These are phyloP conservation scores for Sarcoramphus papa DNA, from an alignment of 2,797 vertebrate genomes.

Conservation along the genomic window DNA sequence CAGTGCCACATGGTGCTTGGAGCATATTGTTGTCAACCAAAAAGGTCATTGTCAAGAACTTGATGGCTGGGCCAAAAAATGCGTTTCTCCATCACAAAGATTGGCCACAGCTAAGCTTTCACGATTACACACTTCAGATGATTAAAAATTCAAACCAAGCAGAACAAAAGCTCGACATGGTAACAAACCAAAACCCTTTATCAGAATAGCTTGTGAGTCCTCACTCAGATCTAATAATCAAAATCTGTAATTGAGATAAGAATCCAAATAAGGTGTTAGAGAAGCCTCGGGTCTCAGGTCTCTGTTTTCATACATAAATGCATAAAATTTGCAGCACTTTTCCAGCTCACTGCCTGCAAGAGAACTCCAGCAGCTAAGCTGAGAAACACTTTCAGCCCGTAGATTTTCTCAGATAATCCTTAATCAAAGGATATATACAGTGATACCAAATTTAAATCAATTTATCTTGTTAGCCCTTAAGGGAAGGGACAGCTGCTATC, in stretches of 20 bases:
- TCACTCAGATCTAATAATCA: slow-evolving; percentile 1
- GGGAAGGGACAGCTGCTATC: neutral
- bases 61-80: neutral
- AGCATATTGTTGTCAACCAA: neutral
- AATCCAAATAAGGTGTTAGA: slow-evolving; percentile 2
- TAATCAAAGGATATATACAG: neutral
- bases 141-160: neutral
- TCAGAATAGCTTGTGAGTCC: neutral
- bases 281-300: neutral
- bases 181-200: neutral
- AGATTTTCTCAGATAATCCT: slow-evolving; percentile 29
- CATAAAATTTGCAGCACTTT: slow-evolving; percentile 7
- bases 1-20: neutral
- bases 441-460: neutral
- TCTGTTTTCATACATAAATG: slow-evolving; percentile 20
- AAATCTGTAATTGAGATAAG: neutral
- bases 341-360: neutral
- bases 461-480: neutral
- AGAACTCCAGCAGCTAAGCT: neutral
- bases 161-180: neutral
- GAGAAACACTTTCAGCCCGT: neutral
- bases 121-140: neutral
- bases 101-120: neutral
- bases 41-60: neutral
- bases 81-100: neutral